Conservation (phyloP, 2,888 invertebrate species). For the Thysanoteuthis rhombus region DNA sequence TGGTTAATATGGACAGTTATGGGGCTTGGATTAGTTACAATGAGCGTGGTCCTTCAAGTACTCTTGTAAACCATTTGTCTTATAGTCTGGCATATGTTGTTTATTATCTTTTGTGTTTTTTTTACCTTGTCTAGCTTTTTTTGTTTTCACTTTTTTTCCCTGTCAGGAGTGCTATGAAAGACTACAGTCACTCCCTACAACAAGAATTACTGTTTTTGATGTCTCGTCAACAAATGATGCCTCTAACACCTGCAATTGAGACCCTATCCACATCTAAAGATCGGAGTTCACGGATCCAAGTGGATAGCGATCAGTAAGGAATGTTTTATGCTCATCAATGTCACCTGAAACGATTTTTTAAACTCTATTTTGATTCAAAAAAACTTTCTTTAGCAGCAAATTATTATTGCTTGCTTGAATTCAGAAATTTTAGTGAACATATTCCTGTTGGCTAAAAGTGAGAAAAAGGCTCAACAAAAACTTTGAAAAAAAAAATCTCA, state of each 20-base stretch:
- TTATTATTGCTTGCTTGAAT: neutral
- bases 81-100: no score
- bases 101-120: no score
- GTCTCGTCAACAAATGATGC: conserved; percentile 33
- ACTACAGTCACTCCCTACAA: conserved; percentile 21
- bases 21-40: no score
- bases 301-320: conserved; percentile 21
- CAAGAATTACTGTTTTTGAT: conserved; percentile 30
- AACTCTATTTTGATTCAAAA: neutral
- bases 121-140: neutral
- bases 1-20: no score
- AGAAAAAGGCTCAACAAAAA: no score
- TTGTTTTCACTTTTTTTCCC: neutral
- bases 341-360: no score
- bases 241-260: neutral
- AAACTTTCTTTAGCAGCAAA: neutral
- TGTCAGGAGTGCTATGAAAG: conserved; percentile 30
- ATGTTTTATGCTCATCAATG: neutral
- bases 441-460: no score
- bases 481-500: no score
- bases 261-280: neutral
- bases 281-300: neutral
- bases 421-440: neutral
- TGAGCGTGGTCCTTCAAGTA: no score
- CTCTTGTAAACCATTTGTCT: no score